These are phyloP conservation scores for Enteromius afrohamiltoni DNA, from an alignment of 2,797 vertebrate species.

Conservation along the genomic window DNA sequence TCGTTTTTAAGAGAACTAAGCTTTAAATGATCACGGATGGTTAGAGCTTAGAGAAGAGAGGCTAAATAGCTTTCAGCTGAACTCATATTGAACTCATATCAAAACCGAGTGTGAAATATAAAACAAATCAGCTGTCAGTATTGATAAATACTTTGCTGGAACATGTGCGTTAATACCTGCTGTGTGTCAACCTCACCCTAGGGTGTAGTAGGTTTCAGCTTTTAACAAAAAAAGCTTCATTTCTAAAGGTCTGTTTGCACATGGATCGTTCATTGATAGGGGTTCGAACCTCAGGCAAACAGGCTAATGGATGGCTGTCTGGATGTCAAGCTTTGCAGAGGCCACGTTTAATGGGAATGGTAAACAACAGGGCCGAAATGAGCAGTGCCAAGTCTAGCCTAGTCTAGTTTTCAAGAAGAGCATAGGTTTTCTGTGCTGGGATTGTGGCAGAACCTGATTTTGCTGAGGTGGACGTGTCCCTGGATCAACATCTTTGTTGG, in stretches of 20 bases:
- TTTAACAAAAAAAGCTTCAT: constrained; percentile 58
- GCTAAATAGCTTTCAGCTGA: constrained; percentile 34
- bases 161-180: constrained; percentile 47
- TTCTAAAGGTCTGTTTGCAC: constrained; percentile 56
- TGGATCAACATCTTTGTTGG: no score
- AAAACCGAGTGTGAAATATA: constrained; percentile 2
- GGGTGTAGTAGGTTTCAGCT: constrained; percentile 29
- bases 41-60: constrained; percentile 22
- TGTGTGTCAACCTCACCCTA: constrained; percentile 38
- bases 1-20: background rate
- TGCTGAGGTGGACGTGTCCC: background rate
- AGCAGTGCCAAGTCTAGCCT: constrained; percentile 48
- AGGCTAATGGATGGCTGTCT: constrained; percentile 41
- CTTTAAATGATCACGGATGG: constrained; percentile 15
- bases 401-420: constrained; percentile 55
- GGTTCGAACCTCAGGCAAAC: constrained; percentile 41
- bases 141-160: constrained; percentile 44
- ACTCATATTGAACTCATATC: constrained; percentile 26
- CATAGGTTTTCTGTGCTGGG: constrained; percentile 30
- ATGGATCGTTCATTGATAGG: constrained; percentile 58
- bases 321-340: constrained; percentile 48
- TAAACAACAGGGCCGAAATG: constrained; percentile 59
- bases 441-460: background rate
- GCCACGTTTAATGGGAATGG: constrained; percentile 64
- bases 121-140: constrained; percentile 51